Evolutionary conservation across 1,140 invertebrate species (phyloP).

Genomic region (Stegodyphus dumicola): DNA sequence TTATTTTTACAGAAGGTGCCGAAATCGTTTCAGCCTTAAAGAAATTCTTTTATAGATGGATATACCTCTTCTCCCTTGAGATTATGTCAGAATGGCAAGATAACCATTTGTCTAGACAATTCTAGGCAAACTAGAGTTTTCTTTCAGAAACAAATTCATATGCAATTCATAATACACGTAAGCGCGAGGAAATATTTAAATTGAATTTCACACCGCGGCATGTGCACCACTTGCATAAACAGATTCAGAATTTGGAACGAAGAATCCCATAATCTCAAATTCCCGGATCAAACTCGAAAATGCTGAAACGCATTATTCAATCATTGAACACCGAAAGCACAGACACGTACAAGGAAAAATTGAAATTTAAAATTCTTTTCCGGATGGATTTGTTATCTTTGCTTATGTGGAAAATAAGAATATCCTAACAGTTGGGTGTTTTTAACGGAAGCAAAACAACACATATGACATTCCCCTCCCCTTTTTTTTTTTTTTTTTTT

Average conservation of each 20-base stretch:
- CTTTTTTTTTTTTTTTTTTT: no score
- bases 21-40: no score
- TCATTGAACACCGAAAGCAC: neutral
- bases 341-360: neutral
- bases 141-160: neutral
- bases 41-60: no score
- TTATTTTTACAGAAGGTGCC: no score
- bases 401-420: constrained; percentile 13
- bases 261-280: constrained; percentile 47
- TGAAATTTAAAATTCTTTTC: constrained; percentile 49
- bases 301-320: constrained; percentile 48
- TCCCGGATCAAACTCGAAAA: constrained; percentile 40
- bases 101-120: constrained; percentile 33
- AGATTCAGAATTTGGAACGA: constrained; percentile 40
- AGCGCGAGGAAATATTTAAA: constrained; percentile 40
- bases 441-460: no score
- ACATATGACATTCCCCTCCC: no score
- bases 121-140: neutral
- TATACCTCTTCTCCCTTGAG: neutral
- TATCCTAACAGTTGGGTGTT: no score
- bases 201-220: constrained; percentile 32
- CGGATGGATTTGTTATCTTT: constrained; percentile 51
- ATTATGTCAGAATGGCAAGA: constrained; percentile 19
- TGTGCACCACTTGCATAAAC: constrained; percentile 26
- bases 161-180: constrained; percentile 46